Conservation (phyloP, 2,113 vertebrate genomes). For the Pedionomus torquatus region DNA sequence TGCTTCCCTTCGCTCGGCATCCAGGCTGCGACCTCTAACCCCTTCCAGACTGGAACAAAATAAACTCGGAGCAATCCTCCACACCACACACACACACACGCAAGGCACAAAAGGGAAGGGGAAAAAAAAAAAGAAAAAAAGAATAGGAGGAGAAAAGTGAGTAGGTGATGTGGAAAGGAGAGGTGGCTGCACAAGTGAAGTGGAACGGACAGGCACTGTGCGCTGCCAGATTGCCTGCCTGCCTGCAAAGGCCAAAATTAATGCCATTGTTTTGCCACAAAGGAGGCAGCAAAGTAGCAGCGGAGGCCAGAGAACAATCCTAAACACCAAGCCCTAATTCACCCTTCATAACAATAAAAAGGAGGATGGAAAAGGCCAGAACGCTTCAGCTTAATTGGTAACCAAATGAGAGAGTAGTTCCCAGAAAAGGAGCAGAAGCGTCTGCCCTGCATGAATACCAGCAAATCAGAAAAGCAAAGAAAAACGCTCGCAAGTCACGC, state of each 20-base stretch:
- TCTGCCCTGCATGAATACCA: not conserved
- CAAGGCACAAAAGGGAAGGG: not conserved
- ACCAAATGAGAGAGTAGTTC: constrained; percentile 8
- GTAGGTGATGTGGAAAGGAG: constrained; percentile 42
- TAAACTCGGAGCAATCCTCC: not conserved
- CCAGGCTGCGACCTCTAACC: not conserved
- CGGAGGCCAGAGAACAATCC: constrained; percentile 71
- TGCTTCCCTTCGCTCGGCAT: not conserved
- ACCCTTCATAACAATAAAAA: not conserved
- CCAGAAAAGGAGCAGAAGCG: not conserved
- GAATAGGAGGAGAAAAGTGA: constrained; percentile 33
- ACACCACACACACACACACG: not conserved
- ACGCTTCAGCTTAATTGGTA: constrained; percentile 17
- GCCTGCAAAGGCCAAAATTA: constrained; percentile 83
- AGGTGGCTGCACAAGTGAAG: constrained; percentile 77
- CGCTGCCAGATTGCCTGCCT: constrained; percentile 27
- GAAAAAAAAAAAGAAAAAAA: not conserved
- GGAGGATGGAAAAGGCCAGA: constrained; percentile 30
- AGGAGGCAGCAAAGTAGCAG: constrained; percentile 83
- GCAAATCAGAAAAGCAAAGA: not conserved
- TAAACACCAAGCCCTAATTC: constrained; percentile 37
- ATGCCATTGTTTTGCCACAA: constrained; percentile 87
- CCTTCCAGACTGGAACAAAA: not conserved
- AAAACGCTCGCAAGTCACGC: not conserved
- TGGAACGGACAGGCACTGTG: constrained; percentile 85